Evolutionary conservation across 2,888 invertebrate species (phyloP), one percentile per base, ranked within the genome.

Genomic region (Sialis lutaria): DNA sequence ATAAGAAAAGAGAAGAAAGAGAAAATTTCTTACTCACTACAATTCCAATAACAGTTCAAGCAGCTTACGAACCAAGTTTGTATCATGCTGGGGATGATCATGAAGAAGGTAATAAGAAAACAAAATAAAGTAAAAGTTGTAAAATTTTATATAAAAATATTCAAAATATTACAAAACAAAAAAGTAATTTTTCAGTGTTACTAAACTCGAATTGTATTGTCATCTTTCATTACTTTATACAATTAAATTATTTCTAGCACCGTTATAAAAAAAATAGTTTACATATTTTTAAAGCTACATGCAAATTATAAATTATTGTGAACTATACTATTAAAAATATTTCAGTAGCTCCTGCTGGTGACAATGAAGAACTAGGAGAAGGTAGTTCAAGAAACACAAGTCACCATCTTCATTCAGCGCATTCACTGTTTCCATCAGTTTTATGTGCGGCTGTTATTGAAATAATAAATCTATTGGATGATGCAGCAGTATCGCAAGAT

Each of bases 11-110:
- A 6, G 84, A 84, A n/a, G 95, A 95, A 60, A 68, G 97, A 9
- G 95, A 96, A 64, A 91, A 90, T 56, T 97, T 95, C 63, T 76
- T 91, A 40, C 86, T 98, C 52, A 93, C 95, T 4, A 90, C 93
- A 1, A 93, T 97, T 56, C 91, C 96, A 0, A 89, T 97, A 22
- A 90, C 88, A 1, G 77, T 88, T 39, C 90, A 93, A 64, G 97
- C 97, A 1, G 96, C 97, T 0, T 84, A 95, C 54, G 97, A 98
- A 57, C 96, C 97, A 0, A 91, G 90, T 44, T 67, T 89, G 13
- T 85, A 89, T 57, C 89, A 90, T 61, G 74, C 75, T 33, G 80
- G 79, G 0, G 90, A 91, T 58, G 90, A 90, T 57, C 87, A 87
- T 56, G 81, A 85, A 53, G 89, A 90, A 69, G 86, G 88, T 77